Evolutionary conservation across 2,888 invertebrate species (phyloP), one percentile per base, ranked within the genome.

Genomic region (Troglohyphantes excavatus): DNA sequence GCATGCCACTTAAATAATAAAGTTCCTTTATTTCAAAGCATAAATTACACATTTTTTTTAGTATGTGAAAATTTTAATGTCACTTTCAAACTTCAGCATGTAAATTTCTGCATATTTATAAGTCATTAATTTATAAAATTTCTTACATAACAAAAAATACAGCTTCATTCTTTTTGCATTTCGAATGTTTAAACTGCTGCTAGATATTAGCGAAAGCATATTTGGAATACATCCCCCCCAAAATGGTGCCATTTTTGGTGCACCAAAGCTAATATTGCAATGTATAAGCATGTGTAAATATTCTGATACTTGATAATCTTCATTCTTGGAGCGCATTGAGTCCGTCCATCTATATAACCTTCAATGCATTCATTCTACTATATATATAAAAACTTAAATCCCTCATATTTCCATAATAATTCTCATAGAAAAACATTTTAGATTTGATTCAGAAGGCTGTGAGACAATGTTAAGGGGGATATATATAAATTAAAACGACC

Each of bases 311-410:
- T 26, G 21, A 72, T 72, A 26, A 27, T 46, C n/a, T 2, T 72
- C 46, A 63, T 26, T 33, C 46, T 72, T 72, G 46, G 72, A 79
- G 61, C 59, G 59, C 72, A 70, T 61, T 21, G 72, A 70, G 46
- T 82, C 82, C 82, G 82, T 82, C 82, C 82, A 82, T 61, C 39
- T 61, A 59, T 82, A 70, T 23, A 82, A 53, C 39, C 67, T 79
- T 46, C 53, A 29, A 75, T 23, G 72, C 39, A 26, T 78, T 78
- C 65, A 39, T 65, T 33, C 29, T 53, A 61, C 19, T 61, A 21
- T 21, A 27, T n/a, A n/a, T n/a, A n/a, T n/a, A 76, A 61, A 7
- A 27, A 27, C 3, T 21, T 65, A 68, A 29, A 68, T 1, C 17
- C 33, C 59, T 33, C 33, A 23, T 78, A 65, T 81, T 78, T 68